These are phyloP conservation scores for Pipa parva DNA, from an alignment of 2,113 vertebrate genomes.

Conservation along the genomic window DNA sequence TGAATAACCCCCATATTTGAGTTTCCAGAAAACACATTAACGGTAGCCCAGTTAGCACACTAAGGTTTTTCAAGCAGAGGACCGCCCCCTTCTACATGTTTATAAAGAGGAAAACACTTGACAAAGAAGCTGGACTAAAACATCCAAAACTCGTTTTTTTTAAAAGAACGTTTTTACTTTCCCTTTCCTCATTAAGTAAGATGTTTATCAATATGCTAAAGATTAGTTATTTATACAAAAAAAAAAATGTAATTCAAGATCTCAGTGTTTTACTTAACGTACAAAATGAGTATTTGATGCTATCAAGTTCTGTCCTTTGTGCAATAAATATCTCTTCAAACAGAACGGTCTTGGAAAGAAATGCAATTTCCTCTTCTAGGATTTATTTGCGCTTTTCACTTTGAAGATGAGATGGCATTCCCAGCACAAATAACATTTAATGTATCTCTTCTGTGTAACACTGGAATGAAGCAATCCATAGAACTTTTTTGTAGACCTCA, in stretches of 20 bases:
- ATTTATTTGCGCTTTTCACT: slow-evolving; percentile 31
- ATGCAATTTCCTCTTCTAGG: slow-evolving; percentile 47
- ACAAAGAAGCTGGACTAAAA: no score
- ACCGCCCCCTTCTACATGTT: no score
- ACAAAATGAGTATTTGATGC: slow-evolving; percentile 38
- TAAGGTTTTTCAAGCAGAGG: no score
- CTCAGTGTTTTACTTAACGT: not conserved
- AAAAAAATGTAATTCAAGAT: not conserved
- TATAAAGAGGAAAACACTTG: no score
- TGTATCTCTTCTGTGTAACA: slow-evolving; percentile 41
- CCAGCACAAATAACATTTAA: slow-evolving; percentile 35
- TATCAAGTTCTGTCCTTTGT: slow-evolving; percentile 52
- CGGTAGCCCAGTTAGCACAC: no score
- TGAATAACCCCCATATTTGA: no score
- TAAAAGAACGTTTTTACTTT: no score
- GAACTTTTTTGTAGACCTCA: slow-evolving; percentile 21
- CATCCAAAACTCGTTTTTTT: no score
- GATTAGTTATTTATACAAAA: no score
- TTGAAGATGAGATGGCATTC: slow-evolving; percentile 30
- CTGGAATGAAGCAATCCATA: slow-evolving; percentile 29
- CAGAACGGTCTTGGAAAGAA: slow-evolving; percentile 44
- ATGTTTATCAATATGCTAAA: no score
- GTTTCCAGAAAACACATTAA: no score
- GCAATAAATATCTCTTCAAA: slow-evolving; percentile 48
- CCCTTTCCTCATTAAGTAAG: no score